Evolutionary conservation across 2,113 vertebrate genomes (phyloP).

Genomic region (Colinus virginianus): DNA sequence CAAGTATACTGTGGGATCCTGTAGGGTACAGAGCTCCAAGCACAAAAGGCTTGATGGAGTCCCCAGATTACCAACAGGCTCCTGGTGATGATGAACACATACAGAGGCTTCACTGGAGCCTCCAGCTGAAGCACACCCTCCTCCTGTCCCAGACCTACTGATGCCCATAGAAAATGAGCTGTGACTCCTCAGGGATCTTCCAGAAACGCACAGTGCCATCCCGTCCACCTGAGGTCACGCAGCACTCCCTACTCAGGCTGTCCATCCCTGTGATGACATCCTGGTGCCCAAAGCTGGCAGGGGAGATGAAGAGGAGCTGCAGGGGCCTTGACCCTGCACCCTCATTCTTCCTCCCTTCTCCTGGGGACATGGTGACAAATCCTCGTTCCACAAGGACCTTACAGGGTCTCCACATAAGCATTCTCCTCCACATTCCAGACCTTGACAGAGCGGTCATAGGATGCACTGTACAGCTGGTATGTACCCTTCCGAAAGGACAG

Average conservation of each 20-base stretch:
- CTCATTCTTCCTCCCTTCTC: not conserved
- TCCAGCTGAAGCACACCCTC: rapidly evolving
- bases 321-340: rapidly evolving
- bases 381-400: slow-evolving; percentile 53
- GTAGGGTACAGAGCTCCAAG: not conserved
- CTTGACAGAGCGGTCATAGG: slow-evolving; percentile 93
- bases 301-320: not conserved
- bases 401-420: slow-evolving; percentile 95
- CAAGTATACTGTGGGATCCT: rapidly evolving
- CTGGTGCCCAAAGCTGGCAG: slow-evolving; percentile 92
- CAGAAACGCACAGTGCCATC: slow-evolving; percentile 92
- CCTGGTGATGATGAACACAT: rapidly evolving
- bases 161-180: slow-evolving; percentile 94
- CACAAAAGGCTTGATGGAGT: rapidly evolving
- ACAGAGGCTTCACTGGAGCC: rapidly evolving
- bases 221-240: slow-evolving; percentile 91
- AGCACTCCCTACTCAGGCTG: slow-evolving; percentile 92
- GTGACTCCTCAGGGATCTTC: slow-evolving; percentile 96
- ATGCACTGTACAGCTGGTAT: slow-evolving; percentile 93
- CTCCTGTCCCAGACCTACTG: slow-evolving; percentile 81
- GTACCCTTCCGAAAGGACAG: slow-evolving; percentile 93
- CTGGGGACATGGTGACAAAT: not conserved
- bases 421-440: slow-evolving; percentile 97
- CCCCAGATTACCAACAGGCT: not conserved
- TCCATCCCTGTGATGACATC: slow-evolving; percentile 91